Base-by-base conservation (phyloP, 2,888 invertebrate genomes). In the Caradrina kadenii region DNA sequence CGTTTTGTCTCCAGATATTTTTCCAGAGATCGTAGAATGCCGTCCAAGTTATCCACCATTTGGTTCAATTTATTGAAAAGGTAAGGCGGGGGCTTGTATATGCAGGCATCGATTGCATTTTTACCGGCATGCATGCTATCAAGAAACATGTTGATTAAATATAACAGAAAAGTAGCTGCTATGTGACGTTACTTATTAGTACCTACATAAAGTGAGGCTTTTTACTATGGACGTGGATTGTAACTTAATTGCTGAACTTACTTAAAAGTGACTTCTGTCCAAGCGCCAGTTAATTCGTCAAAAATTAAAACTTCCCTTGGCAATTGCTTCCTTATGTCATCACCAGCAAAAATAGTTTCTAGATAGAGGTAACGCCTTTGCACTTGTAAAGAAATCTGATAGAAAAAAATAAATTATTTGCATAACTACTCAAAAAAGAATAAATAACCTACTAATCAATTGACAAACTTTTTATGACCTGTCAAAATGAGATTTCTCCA, bases 1-100 rank as follows among this genome's bases (percentile, higher is more conserved):
- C 99, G 96, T 89, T 99, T 99, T 0, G 98, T 97, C 94, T 99
- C 99, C 75, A 99, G 95, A 91, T 98, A 99, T 88, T 97, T 97
- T 91, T 99, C 99, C 63, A 99, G 93, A 0, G 98, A 97, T 87
- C 98, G 96, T 88, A 98, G 97, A 82, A 99, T 98, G 48, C 96
- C 93, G 89, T 99, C 99, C 76, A 99, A 94, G 81, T 97, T 97
- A 65, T 97, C 97, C 81, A 97, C 97, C 97, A 98, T 97, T 81
- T 96, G 94, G 78, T 97, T 97, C 63, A 98, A 94, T 82, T 96
- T 96, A 80, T 97, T 97, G 58, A 97, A 96, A 21, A 98, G 91
- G 81, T 96, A 96, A 0, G 97, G 97, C 0, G 96, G 91, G 55
- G 96, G 96, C 68, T 96, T 95, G 72, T 96, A 96, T n/a, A 97